Base-by-base conservation (phyloP, 2,113 vertebrate genomes). In the Hucho hucho region DNA sequence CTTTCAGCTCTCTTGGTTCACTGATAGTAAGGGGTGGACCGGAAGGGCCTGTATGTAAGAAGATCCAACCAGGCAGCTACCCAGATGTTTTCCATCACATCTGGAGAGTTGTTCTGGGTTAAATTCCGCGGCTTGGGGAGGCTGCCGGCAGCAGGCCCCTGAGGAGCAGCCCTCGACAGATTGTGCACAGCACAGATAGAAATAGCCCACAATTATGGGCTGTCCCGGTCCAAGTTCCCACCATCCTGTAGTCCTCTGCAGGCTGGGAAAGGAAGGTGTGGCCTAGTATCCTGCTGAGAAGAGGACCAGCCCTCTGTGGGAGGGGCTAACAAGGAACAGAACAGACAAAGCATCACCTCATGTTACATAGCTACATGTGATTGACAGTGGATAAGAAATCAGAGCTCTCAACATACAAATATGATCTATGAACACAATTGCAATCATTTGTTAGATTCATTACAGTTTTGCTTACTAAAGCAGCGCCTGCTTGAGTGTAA, bases 81-180 rank as follows among this genome's bases (percentile, higher is more conserved):
- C 86, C 92, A 92, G 91, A 92, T 93, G 92, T 93, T 93, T 93
- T 93, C 90, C 90, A 93, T 93, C 92, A 91, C 92, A 90, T 92
- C 87, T 92, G 86, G 84, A 88, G 85, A 77, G 84, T 84, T 85
- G 89, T 91, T 84, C 89, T 47, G 89, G 92, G 92, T 93, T 93
- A 92, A 89, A 94, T 92, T 93, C 92, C 82, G 74, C 74, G 81
- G 89, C 88, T 87, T 88, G 88, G 84, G 79, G 85, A 89, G 85
- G 84, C 88, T 91, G 90, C 83, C 87, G 86, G 87, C 91, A 86
- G 78, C 87, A 79, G 86, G 88, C 92, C 93, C 87, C 91, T 16
- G 29, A 91, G 89, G 93, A 91, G 74, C 80, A 87, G 85, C 84
- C 88, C 89, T 87, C 87, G 74, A 86, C 81, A 81, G 87, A 89